A percentile compares a stretch with the other conserved stretches of the same genome.
These are phyloP conservation scores for Digitonthophagus gazella DNA, from an alignment of 2,888 invertebrate species.

Conservation along the genomic window DNA sequence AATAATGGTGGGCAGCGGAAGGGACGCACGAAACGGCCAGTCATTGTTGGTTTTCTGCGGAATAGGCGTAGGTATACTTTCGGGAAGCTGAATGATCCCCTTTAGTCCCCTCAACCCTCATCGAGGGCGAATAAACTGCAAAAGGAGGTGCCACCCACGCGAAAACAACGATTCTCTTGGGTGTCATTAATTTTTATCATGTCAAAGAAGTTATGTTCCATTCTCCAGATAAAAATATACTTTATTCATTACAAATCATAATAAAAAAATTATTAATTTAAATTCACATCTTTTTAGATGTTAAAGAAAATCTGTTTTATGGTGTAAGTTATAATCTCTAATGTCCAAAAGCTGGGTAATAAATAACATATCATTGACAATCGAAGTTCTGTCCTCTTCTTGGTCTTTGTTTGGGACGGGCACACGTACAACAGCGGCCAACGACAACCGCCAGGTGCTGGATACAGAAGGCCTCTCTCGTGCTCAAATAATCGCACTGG, in stretches of 20 bases:
- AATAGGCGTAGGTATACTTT: background rate
- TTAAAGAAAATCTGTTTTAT: background rate
- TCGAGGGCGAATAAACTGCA: background rate
- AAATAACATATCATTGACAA: constrained; percentile 18
- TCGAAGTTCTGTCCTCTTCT: constrained; percentile 2
- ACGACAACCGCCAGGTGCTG: constrained; percentile 1
- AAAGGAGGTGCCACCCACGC: background rate
- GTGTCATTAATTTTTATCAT: background rate
- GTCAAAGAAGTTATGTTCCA: background rate
- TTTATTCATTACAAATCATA: constrained; percentile 2
- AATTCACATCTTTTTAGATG: constrained; percentile 4
- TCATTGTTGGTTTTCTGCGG: background rate
- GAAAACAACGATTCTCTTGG: background rate
- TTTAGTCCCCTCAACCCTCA: background rate
- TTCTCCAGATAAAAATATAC: background rate
- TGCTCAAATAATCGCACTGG: constrained; percentile 15
- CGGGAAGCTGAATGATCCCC: background rate
- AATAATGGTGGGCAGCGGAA: background rate
- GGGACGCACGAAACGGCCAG: background rate
- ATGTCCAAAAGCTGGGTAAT: constrained; percentile 1
- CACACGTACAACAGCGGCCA: constrained; percentile 4
- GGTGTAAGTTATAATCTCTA: background rate
- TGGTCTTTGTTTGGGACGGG: constrained; percentile 6
- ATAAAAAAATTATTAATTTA: too few species aligned
- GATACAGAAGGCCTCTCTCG: constrained; percentile 8